Evolutionary conservation across 1,140 invertebrate species (phyloP), one percentile per base, ranked within the genome.

Genomic region (Zaprionus lachaisei): DNA sequence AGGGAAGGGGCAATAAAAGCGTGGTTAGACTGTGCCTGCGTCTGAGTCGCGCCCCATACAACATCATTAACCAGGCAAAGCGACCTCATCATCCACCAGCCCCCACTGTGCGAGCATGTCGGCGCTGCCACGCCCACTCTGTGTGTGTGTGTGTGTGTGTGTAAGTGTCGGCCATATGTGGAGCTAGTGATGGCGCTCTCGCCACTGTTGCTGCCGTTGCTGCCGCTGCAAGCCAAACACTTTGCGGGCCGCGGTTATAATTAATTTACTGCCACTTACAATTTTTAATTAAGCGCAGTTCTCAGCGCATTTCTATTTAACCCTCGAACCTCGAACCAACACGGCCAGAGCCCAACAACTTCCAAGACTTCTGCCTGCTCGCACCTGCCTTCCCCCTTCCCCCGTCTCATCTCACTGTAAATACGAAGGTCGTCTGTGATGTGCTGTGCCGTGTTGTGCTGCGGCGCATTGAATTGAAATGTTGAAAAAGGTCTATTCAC

Each of bases 181-280:
- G 24, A 60, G 62, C 49, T 55, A 6, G 14, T 38, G 67, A 38
- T 38, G 37, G 37, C 14, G 37, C 11, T 38, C 41, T 17, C n/a
- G 41, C 41, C 17, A 47, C 41, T 47, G 41, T 47, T 17, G 41
- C 41, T 44, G 41, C n/a, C 41, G 34, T n/a, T 24, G 51, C 20
- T 66, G 49, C 38, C 61, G 75, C 71, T 80, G 72, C 77, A 87
- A 81, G 81, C 83, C 84, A 89, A 87, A 87, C 83, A 87, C 83
- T 87, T 87, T 87, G 83, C 74, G 84, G 71, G 80, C 74, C 69
- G 75, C 70, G 83, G 74, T 87, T 87, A 87, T 87, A 87, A 87
- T 87, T 87, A 87, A 87, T 87, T 87, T 87, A 87, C 83, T 87
- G 83, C 83, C 83, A 87, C 83, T 83, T 89, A 87, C 83, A 89